A percentile compares a stretch with the other conserved stretches of the same genome.
Evolutionary conservation across 2,113 vertebrate genomes (phyloP).

Genomic region (Meleagris gallopavo): DNA sequence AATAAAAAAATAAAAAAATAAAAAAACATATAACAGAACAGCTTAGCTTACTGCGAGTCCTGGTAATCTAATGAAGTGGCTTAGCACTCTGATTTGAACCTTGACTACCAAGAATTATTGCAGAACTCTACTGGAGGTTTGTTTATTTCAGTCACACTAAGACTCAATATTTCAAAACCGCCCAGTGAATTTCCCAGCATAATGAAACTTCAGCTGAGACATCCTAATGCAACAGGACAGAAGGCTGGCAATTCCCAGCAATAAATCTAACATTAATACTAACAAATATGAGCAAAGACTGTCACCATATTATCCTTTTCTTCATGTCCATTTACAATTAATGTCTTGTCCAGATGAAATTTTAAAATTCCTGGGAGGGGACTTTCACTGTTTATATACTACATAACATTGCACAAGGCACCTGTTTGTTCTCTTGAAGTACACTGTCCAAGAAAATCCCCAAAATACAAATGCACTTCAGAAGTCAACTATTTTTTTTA

Average conservation of each 20-base stretch:
- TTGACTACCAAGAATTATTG: not conserved
- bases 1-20: not conserved
- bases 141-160: not conserved
- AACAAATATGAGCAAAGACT: not conserved
- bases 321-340: not conserved
- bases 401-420: not conserved
- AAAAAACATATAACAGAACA: not conserved
- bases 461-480: not conserved
- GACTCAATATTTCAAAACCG: not conserved
- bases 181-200: rapidly evolving
- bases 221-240: not conserved
- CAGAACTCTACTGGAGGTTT: not conserved
- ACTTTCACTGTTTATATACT: not conserved
- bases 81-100: not conserved
- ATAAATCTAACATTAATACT: not conserved
- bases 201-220: not conserved
- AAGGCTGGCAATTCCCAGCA: not conserved
- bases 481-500: not conserved
- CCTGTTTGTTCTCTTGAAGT: not conserved
- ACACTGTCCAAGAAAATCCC: not conserved
- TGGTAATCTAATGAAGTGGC: not conserved
- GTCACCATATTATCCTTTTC: not conserved
- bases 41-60: not conserved
- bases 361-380: not conserved
- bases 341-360: not conserved